Conservation (phyloP, 2,888 invertebrate genomes). For the Crioceris asparagi region DNA sequence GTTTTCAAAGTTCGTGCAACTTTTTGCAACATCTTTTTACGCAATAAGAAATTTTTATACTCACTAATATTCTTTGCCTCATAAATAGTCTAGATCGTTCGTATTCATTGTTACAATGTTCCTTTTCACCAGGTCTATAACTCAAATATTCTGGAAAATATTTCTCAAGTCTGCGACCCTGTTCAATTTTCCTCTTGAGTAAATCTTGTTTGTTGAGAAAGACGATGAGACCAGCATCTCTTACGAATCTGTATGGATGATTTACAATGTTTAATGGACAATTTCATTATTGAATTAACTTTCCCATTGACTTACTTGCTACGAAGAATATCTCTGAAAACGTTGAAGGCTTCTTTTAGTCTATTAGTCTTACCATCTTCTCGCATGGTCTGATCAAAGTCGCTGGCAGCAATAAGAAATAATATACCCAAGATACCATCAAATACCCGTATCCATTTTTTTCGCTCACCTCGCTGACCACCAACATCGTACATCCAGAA, state of each 20-base stretch:
- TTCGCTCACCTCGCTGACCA: conserved; percentile 69
- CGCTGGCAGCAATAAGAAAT: conserved; percentile 69
- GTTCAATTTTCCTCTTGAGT: conserved; percentile 57
- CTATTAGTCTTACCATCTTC: conserved; percentile 63
- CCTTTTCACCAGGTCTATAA: conserved; percentile 41
- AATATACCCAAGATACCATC: conserved; percentile 74
- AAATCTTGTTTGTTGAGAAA: conserved; percentile 78
- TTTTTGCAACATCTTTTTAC: not conserved
- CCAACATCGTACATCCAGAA: conserved; percentile 82
- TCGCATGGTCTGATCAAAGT: conserved; percentile 65
- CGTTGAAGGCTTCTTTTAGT: conserved; percentile 55
- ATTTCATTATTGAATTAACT: too few species aligned
- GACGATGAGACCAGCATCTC: conserved; percentile 65
- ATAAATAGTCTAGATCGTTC: conserved; percentile 57
- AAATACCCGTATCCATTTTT: conserved; percentile 73
- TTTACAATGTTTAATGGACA: too few species aligned
- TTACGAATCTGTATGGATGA: conserved; percentile 54
- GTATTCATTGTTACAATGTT: conserved; percentile 49
- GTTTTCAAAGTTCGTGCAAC: too few species aligned
- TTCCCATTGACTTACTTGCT: conserved; percentile 47
- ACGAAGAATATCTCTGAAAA: conserved; percentile 70
- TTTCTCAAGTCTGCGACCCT: conserved; percentile 50
- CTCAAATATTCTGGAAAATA: conserved; percentile 56
- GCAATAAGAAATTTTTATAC: conserved; percentile 20
- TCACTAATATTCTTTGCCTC: conserved; percentile 52